A percentile compares a stretch with the other conserved stretches of the same genome.
Evolutionary conservation across 1,140 invertebrate genomes (phyloP).

Genomic region (Ylistrum balloti): DNA sequence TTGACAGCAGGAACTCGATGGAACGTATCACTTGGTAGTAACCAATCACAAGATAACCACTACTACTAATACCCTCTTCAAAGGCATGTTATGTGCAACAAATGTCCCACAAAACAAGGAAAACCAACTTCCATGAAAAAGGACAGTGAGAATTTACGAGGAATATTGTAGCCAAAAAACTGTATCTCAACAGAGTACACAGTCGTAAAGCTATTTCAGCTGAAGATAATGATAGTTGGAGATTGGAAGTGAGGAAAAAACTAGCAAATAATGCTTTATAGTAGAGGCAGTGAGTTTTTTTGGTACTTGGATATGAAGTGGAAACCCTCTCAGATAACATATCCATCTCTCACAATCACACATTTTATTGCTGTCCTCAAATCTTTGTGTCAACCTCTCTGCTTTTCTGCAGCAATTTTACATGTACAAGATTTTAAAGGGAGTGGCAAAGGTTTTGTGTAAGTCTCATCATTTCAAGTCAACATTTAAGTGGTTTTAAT

Average conservation of each 20-base stretch:
- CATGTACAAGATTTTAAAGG: not conserved
- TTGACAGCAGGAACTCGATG: not conserved
- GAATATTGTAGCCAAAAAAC: not conserved
- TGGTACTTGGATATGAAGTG: slow-evolving; percentile 14
- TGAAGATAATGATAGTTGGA: not conserved
- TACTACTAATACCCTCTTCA: not conserved
- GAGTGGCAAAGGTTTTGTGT: not conserved
- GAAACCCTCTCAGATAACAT: not conserved
- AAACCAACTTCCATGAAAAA: not conserved
- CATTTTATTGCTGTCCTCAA: not conserved
- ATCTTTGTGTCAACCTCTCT: slow-evolving; percentile 22
- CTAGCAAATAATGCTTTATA: not conserved
- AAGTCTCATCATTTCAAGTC: not conserved
- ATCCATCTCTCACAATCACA: slow-evolving; percentile 27
- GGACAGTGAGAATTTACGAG: slow-evolving; percentile 32
- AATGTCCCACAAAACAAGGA: slow-evolving; percentile 10
- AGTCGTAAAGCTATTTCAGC: slow-evolving; percentile 31
- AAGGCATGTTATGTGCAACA: slow-evolving; percentile 24
- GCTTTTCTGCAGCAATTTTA: not conserved
- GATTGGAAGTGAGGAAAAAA: not conserved
- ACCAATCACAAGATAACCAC: not conserved
- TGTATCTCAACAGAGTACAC: not conserved
- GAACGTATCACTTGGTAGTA: not conserved
- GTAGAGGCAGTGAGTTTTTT: not conserved
- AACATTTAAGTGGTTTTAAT: not conserved